These are phyloP conservation scores for Ceratina australensis DNA, from an alignment of 1,140 invertebrate genomes.

Conservation along the genomic window DNA sequence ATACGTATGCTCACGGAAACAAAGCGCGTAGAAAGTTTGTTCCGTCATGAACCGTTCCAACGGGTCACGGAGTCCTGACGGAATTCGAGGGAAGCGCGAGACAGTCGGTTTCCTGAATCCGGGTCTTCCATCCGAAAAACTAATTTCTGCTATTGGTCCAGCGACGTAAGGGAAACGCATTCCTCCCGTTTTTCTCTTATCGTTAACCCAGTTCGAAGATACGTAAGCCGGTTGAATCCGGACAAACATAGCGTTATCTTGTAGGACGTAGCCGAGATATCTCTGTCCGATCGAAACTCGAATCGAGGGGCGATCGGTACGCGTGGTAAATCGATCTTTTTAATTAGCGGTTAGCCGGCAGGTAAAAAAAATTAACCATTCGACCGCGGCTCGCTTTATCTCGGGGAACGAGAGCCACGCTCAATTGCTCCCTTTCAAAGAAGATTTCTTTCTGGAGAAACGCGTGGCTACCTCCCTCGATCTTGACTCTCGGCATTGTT, in stretches of 20 bases:
- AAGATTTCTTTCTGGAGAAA: constrained; percentile 14
- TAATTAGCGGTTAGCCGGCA: background rate
- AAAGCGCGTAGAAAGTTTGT: background rate
- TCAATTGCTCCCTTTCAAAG: constrained; percentile 36
- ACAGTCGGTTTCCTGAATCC: background rate
- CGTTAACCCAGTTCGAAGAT: no score
- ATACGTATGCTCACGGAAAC: background rate
- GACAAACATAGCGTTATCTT: no score
- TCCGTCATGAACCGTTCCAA: background rate
- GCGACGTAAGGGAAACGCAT: no score
- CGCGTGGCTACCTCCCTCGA: constrained; percentile 17
- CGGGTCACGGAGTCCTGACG: background rate
- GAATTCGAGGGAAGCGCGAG: background rate
- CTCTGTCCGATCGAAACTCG: background rate
- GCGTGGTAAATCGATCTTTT: background rate
- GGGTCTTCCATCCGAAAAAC: no score
- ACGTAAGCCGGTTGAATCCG: no score
- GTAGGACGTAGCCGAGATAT: background rate
- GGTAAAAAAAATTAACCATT: background rate
- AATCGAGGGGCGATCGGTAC: background rate
- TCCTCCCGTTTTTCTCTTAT: no score
- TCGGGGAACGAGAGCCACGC: background rate
- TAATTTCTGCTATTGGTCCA: no score
- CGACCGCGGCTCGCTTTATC: background rate
- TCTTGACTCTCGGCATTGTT: constrained; percentile 29